A percentile compares a stretch with the other conserved stretches of the same genome.
These are phyloP conservation scores for Azemiops feae DNA, from an alignment of 2,113 vertebrate species.

Conservation along the genomic window DNA sequence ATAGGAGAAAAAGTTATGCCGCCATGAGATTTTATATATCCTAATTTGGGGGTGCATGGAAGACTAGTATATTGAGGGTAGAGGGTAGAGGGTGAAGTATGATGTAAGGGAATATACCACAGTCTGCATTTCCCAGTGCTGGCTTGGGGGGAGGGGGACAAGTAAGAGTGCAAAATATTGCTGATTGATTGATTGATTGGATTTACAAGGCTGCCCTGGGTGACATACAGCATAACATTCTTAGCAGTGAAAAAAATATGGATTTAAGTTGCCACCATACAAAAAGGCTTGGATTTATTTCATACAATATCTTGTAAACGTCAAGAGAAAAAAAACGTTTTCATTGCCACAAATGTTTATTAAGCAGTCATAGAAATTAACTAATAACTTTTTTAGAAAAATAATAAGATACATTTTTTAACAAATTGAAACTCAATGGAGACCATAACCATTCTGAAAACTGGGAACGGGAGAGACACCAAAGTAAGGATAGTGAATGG, in stretches of 20 bases:
- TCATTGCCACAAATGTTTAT: background rate
- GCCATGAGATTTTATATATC: background rate
- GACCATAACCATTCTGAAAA: background rate
- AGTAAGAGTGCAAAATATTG: background rate
- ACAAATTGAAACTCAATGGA: background rate
- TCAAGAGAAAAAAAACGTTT: background rate
- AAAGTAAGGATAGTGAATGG: background rate
- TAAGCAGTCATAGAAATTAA: background rate
- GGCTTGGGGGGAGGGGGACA: background rate
- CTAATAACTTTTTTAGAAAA: background rate
- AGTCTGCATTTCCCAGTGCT: background rate
- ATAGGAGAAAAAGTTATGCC: background rate
- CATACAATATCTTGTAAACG: background rate
- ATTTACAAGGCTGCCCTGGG: background rate
- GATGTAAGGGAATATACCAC: background rate
- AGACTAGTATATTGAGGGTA: background rate
- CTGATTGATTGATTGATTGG: background rate
- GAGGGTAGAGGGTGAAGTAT: background rate
- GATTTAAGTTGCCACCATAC: background rate
- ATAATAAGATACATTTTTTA: background rate
- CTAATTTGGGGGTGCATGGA: background rate
- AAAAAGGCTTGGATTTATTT: background rate
- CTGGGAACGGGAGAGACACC: background rate
- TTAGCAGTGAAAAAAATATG: background rate
- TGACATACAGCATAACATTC: background rate